Evolutionary conservation across 2,797 vertebrate species (phyloP).

Genomic region (Melanotaenia boesemani): DNA sequence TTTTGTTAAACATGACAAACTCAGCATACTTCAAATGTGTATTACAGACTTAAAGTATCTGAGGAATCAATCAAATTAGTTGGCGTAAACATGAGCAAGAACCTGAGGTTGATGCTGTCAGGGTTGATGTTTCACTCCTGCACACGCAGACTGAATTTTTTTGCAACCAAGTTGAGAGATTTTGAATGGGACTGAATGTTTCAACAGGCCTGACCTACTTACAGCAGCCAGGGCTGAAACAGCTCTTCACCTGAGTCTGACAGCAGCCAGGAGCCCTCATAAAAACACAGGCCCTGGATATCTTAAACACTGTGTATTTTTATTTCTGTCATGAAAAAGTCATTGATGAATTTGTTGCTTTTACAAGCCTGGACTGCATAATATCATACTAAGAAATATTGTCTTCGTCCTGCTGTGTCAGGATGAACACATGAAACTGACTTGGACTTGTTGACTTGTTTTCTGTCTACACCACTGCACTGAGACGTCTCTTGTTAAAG

Average conservation of each 20-base stretch:
- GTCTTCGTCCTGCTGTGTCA: background rate
- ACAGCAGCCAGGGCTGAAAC: constrained; percentile 58
- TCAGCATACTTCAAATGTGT: background rate
- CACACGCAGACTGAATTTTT: constrained; percentile 55
- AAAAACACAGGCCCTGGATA: constrained; percentile 51
- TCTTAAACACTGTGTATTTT: constrained; percentile 53
- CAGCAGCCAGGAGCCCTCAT: constrained; percentile 58
- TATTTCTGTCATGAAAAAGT: constrained; percentile 31
- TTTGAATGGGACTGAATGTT: constrained; percentile 69
- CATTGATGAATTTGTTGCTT: constrained; percentile 6
- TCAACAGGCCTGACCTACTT: constrained; percentile 80
- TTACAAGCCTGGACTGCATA: constrained; percentile 11
- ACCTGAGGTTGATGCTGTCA: constrained; percentile 30
- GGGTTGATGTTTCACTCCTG: constrained; percentile 58
- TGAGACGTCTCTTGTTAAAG: background rate
- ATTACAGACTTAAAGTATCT: constrained; percentile 4
- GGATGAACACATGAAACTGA: background rate
- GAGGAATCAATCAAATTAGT: constrained; percentile 10
- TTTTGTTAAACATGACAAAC: constrained; percentile 4
- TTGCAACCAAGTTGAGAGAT: constrained; percentile 69
- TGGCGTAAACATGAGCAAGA: constrained; percentile 55
- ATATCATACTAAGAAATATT: background rate
- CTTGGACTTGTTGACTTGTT: background rate
- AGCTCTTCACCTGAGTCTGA: constrained; percentile 72
- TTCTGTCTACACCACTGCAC: too few species aligned